A percentile compares a stretch with the other conserved stretches of the same genome.
Conservation (phyloP, 2,113 vertebrate genomes). For the Psephotus haematonotus region DNA sequence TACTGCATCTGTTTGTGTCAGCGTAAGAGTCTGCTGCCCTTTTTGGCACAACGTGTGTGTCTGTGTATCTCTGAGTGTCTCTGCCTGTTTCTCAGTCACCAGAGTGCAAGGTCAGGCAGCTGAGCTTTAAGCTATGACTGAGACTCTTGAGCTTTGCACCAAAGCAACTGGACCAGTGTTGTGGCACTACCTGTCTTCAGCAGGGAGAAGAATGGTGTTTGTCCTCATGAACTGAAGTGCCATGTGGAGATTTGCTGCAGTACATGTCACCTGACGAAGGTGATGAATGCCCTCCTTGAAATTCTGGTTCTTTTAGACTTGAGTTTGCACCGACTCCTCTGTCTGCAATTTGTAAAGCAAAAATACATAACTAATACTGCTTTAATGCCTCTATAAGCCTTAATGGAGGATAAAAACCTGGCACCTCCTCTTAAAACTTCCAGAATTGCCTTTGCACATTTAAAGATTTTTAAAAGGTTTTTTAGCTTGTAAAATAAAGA, state of each 20-base stretch:
- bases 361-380: not conserved
- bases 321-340: not conserved
- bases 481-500: not conserved
- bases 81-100: fast-evolving
- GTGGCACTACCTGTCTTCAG: not conserved
- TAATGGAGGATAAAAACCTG: not conserved
- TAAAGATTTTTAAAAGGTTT: not conserved
- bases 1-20: not conserved
- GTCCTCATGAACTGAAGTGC: not conserved
- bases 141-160: not conserved
- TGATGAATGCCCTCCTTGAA: not conserved
- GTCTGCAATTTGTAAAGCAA: not conserved
- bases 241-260: not conserved
- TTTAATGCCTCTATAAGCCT: not conserved
- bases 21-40: not conserved
- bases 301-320: not conserved
- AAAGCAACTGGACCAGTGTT: not conserved
- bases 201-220: not conserved
- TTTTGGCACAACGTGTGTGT: not conserved
- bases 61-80: not conserved
- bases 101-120: fast-evolving
- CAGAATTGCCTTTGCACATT: not conserved
- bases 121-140: not conserved
- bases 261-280: fast-evolving
- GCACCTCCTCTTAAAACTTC: not conserved